Base-by-base conservation (phyloP, 2,888 invertebrate genomes). In the Margaritifera margaritifera region DNA sequence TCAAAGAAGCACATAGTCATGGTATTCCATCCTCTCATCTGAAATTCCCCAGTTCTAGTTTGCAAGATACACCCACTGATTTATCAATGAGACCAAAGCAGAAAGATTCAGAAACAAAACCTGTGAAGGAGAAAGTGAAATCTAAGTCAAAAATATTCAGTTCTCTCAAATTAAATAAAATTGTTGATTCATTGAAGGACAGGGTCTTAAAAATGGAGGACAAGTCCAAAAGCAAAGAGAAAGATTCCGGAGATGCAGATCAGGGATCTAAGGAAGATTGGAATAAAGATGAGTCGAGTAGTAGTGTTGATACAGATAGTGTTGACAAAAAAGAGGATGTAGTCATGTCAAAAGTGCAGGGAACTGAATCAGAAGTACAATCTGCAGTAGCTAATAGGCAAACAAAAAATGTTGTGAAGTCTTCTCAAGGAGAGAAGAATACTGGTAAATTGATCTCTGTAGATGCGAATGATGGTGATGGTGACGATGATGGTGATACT, bases 161-260 rank as follows among this genome's bases (percentile, higher is more conserved):
- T 62, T 85, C 86, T 11, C 80, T 82, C 58, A 85, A 84, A 66
- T 71, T 86, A 62, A 84, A 80, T 72, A 76, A 78, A 56, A 86
- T 86, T 73, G 82, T 86, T 2, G 86, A 86, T 68, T 80, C 84
- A 0, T 71, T 86, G 52, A 86, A 86, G 69, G 84, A 84, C 66
- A 77, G 82, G 71, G 85, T 85, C 71, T 80, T 82, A 73, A 85
- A 85, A 72, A 83, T 83, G 72, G 85, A 84, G 63, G 80, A 80
- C 53, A 82, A 75, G 66, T 59, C 71, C 24, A 53, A 51, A 56
- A 56, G 56, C 22, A 56, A 56, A 56, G 22, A 22, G 24, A 56
- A 56, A 22, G 56, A 56, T 56, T 24, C 18, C 2, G 22, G 18
- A 15, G 56, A 24, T 56, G 56, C 20, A 56, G 22, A 24, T 56